A percentile compares a stretch with the other conserved stretches of the same genome.
phyloP scores from a whole-genome alignment of 2,113 vertebrate species.

The Platichthys flesus region DNA sequence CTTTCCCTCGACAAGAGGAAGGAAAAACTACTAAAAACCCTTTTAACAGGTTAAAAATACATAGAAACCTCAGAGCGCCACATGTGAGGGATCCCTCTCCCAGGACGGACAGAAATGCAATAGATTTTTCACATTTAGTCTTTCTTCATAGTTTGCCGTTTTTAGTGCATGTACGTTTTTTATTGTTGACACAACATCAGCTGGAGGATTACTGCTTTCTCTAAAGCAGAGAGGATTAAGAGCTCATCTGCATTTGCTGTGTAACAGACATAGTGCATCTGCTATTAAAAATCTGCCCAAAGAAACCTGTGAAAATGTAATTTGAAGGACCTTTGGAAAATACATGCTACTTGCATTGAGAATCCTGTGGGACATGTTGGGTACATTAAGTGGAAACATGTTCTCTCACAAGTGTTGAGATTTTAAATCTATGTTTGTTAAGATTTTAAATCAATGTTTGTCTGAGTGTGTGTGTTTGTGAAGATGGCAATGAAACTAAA shows the following conservation, averaged over 20 bases:
- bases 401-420: background rate
- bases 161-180: constrained; percentile 19
- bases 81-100: no score
- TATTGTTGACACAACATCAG: constrained; percentile 42
- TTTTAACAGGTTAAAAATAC: no score
- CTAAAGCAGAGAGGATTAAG: constrained; percentile 46
- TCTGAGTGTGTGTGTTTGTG: no score
- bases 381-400: background rate
- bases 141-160: background rate
- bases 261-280: background rate
- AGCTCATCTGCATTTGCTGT: constrained; percentile 18
- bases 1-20: no score
- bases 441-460: no score
- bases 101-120: no score
- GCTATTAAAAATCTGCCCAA: background rate
- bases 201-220: constrained; percentile 50
- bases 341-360: background rate
- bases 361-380: no score
- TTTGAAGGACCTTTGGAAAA: background rate
- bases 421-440: no score
- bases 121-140: background rate
- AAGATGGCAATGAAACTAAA: no score
- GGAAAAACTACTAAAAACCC: no score
- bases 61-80: no score
- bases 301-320: background rate